phyloP scores from a whole-genome alignment of 2,113 vertebrate genomes.

The Saguinus imperator region DNA sequence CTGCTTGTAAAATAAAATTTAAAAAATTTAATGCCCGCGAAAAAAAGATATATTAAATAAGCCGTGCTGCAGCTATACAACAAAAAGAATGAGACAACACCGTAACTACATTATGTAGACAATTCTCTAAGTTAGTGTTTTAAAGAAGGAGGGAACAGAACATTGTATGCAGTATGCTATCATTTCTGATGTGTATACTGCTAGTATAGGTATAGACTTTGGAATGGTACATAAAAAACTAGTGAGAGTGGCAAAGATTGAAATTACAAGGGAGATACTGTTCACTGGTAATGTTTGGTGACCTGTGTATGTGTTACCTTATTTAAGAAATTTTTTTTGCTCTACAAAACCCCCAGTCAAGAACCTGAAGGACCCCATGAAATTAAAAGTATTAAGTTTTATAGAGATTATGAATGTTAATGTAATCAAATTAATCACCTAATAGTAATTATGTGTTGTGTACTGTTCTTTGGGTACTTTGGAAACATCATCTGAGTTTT shows the following conservation, averaged over 20 bases:
- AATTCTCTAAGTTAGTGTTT: background rate
- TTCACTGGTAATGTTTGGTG: background rate
- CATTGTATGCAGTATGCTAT: background rate
- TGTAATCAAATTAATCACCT: background rate
- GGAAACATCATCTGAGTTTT: background rate
- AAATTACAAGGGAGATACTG: background rate
- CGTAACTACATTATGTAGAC: background rate
- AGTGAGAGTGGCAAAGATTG: background rate
- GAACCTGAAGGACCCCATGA: background rate
- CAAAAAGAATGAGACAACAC: background rate
- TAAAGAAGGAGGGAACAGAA: background rate
- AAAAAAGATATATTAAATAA: background rate
- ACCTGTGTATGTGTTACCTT: background rate
- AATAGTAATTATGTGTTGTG: background rate
- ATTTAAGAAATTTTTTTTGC: slow-evolving; percentile 4
- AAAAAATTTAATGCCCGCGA: background rate
- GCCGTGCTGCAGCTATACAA: background rate
- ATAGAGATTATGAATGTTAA: background rate
- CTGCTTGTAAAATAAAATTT: background rate
- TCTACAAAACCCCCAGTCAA: background rate
- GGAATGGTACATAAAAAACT: background rate
- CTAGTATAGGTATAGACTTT: background rate
- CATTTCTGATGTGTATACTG: background rate
- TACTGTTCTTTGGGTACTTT: background rate
- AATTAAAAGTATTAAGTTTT: background rate